Base-by-base conservation (phyloP, 1,140 invertebrate genomes). In the Cyclina sinensis region DNA sequence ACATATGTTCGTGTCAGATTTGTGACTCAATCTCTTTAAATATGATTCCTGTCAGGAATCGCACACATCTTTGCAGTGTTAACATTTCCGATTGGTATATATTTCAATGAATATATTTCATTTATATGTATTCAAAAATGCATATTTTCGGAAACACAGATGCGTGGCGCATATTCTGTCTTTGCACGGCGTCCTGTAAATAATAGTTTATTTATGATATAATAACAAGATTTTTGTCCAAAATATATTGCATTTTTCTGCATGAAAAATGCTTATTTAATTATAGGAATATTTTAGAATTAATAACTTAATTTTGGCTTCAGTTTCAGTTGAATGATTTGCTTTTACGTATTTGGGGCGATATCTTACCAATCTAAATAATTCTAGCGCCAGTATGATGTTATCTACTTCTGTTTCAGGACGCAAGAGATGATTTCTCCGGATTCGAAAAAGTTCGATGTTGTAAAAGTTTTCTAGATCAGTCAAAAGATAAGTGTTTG, bases 361-460 rank as follows among this genome's bases (percentile, higher is more conserved):
- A n/a, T n/a, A n/a, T n/a, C n/a, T n/a, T n/a, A n/a, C n/a, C n/a
- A n/a, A n/a, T n/a, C n/a, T n/a, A n/a, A n/a, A n/a, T n/a, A n/a
- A n/a, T n/a, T n/a, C n/a, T n/a, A n/a, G n/a, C n/a, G n/a, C n/a
- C n/a, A n/a, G n/a, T n/a, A 2, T 27, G 14, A 32, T 68, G 24
- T 4, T 43, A 14, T 14, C 43, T 43, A 7, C 43, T 32, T 74
- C 5, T 65, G 11, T 88, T 80, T 43, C 65, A 88, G 86, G 86
- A 88, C 57, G 32, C 18, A 4, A 21, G 73, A 16, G 65, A 43
- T 27, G 76, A 88, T 54, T 30, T 81, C 46, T 70, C 59, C 5
- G 86, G 86, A 35, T 88, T 88, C 51, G 86, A 88, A 37, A 73
- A 48, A 9, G 74, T 81, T 16, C 37, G 62, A 68, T 70, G 86